These are phyloP conservation scores for Cyanoderma ruficeps DNA, from an alignment of 2,113 vertebrate genomes.

Conservation along the genomic window DNA sequence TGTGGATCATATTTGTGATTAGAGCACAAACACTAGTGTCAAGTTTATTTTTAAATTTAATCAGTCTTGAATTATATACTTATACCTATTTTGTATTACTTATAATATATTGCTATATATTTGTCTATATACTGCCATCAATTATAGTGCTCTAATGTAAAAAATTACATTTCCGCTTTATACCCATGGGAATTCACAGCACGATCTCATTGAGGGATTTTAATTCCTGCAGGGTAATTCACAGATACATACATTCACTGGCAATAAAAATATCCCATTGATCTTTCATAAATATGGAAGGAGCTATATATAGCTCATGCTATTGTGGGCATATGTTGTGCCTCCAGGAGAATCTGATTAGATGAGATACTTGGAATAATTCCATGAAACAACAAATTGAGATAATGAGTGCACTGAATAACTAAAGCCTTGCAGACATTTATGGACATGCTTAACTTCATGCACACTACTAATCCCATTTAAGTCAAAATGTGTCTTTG, in stretches of 20 bases:
- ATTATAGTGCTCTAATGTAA: background rate
- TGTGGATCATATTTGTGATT: background rate
- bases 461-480: background rate
- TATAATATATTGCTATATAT: background rate
- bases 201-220: background rate
- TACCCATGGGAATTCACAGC: background rate
- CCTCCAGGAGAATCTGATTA: constrained; percentile 47
- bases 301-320: constrained; percentile 10
- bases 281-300: background rate
- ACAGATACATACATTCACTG: background rate
- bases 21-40: background rate
- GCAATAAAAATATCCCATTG: background rate
- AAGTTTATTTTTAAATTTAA: background rate
- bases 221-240: background rate
- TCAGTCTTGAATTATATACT: background rate
- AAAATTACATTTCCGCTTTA: background rate
- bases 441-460: constrained; percentile 24
- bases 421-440: constrained; percentile 34
- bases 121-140: background rate
- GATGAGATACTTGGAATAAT: constrained; percentile 45
- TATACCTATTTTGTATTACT: background rate
- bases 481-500: background rate
- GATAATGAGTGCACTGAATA: constrained; percentile 36
- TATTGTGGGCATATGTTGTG: constrained; percentile 22
- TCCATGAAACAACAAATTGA: constrained; percentile 49